Evolutionary conservation across 2,888 invertebrate species (phyloP), one percentile per base, ranked within the genome.

Genomic region (Ophioninae sp.): DNA sequence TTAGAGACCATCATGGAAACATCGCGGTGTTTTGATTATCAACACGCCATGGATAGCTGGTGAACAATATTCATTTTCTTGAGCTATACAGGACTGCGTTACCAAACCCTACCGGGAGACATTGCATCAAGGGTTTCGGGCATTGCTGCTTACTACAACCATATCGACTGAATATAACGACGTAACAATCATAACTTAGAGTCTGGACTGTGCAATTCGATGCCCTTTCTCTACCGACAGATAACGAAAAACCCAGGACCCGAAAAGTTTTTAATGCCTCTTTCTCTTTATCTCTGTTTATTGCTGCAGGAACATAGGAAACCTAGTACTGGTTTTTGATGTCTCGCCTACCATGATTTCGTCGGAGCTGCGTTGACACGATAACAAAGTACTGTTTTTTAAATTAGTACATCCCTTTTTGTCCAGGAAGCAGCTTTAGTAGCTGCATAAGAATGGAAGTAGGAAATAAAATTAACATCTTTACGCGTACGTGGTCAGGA

Each of bases 31-130:
- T 10, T 44, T 10, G 44, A 44, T 44, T 13, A 13, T 13, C 44
- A 44, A 44, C 44, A 44, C 13, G 9, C 9, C 44, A 67, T 58
- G 3, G 6, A 20, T 51, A 59, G 76, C 39, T 17, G 22, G 59
- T 67, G n/a, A 37, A 65, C 61, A 44, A 44, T 44, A 13, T 10
- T 13, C 44, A 13, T 44, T 44, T 3, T 10, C 44, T 44, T 17
- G 6, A 51, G 17, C 3, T 17, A 13, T 51, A 51, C 0, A 51
- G 17, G 17, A 51, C 51, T 51, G 17, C 9, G 20, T 6, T 44
- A 1, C 20, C 44, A 23, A 22, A 44, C 41, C 64, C 75, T 64
- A 83, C 71, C 72, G 76, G 65, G 41, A 30, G 51, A 30, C 51
- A 72, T 63, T 64, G 39, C 23, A 6, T 41, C 56, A 20, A 75